Evolutionary conservation across 2,797 vertebrate genomes (phyloP).

Genomic region (Myotis daubentonii): DNA sequence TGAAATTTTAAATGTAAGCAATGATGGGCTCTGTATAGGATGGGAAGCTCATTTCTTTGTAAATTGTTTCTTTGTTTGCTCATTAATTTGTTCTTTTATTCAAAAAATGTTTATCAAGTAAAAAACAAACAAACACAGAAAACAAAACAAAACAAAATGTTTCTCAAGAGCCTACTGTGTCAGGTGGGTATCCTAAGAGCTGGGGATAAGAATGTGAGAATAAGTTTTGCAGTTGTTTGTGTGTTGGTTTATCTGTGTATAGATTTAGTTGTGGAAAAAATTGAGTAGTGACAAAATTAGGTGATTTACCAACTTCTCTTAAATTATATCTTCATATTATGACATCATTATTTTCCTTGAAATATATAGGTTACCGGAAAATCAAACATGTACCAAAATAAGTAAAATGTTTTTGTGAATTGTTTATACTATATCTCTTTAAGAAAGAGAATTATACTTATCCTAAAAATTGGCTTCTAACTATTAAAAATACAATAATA

Average conservation of each 20-base stretch:
- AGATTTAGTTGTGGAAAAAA: background rate
- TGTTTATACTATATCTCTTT: background rate
- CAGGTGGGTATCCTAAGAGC: background rate
- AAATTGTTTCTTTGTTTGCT: background rate
- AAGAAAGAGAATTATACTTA: constrained; percentile 12
- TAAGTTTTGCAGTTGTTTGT: constrained; percentile 5
- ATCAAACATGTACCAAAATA: constrained; percentile 25
- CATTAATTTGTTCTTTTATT: constrained; percentile 47
- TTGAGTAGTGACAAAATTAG: background rate
- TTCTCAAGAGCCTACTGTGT: background rate
- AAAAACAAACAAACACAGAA: no score
- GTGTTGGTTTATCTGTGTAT: background rate
- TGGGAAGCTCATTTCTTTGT: background rate
- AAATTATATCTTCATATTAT: constrained; percentile 1
- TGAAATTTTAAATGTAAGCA: constrained; percentile 17
- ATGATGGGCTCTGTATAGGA: background rate
- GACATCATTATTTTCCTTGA: constrained; percentile 33
- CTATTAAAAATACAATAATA: constrained; percentile 3
- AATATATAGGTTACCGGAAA: background rate
- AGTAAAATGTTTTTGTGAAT: background rate
- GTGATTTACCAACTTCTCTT: constrained; percentile 4
- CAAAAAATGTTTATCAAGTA: constrained; percentile 29
- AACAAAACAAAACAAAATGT: background rate
- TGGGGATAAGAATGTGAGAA: background rate
- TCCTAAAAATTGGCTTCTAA: constrained; percentile 41